A percentile compares a stretch with the other conserved stretches of the same genome.
These are phyloP conservation scores for Synaphobranchus kaupii DNA, from an alignment of 2,797 vertebrate genomes.

Conservation along the genomic window DNA sequence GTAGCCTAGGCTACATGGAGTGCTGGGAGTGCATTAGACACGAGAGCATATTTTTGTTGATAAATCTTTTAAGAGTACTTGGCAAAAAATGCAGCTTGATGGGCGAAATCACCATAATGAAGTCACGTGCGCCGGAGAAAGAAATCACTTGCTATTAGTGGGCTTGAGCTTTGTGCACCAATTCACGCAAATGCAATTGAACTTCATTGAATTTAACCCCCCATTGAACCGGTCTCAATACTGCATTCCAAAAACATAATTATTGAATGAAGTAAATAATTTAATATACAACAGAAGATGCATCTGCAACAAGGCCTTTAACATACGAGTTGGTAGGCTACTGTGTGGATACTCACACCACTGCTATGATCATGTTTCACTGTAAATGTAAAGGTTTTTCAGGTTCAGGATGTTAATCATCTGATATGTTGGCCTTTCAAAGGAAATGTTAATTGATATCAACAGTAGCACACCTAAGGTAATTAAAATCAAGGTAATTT, in stretches of 20 bases:
- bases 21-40: constrained; percentile 41
- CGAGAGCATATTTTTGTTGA: constrained; percentile 49
- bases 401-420: too few relatives aligned
- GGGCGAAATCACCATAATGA: constrained; percentile 40
- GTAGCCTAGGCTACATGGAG: background rate
- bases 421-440: too few relatives aligned
- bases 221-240: background rate
- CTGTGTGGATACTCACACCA: background rate
- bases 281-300: background rate
- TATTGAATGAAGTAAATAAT: too few relatives aligned
- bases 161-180: background rate
- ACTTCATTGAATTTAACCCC: too few relatives aligned
- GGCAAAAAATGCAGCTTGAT: constrained; percentile 41
- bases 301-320: background rate
- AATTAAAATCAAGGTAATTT: background rate
- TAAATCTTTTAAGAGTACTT: constrained; percentile 68
- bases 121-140: background rate
- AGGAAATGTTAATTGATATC: too few relatives aligned
- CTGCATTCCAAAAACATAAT: background rate
- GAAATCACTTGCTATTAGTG: background rate
- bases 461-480: too few relatives aligned
- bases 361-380: background rate
- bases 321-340: background rate
- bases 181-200: background rate
- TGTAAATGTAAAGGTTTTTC: background rate